Percentiles rank a stretch among this genome's conserved stretches.
These are phyloP conservation scores for Sipha flava DNA, from an alignment of 1,140 invertebrate species.

Conservation along the genomic window DNA sequence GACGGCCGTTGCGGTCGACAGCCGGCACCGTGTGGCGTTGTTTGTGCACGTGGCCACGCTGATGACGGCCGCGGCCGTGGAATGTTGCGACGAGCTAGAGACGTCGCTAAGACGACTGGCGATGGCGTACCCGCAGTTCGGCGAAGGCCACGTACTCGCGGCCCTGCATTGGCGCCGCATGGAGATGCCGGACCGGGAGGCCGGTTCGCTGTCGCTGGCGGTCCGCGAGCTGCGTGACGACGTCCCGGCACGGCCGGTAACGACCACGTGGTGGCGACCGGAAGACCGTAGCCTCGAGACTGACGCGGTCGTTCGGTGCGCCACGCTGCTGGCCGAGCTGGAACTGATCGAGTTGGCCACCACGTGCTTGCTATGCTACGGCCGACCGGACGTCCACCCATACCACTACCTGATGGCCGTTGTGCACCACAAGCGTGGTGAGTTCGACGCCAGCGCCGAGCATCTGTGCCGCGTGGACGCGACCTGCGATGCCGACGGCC, in stretches of 20 bases:
- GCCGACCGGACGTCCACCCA: background rate
- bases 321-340: background rate
- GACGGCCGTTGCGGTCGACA: background rate
- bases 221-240: background rate
- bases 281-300: background rate
- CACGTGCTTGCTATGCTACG: background rate
- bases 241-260: background rate
- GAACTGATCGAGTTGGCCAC: background rate
- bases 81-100: background rate
- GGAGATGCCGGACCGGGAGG: background rate
- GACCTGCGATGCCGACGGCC: background rate
- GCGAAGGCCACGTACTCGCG: background rate
- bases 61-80: background rate
- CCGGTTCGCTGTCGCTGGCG: background rate
- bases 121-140: background rate
- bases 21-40: background rate
- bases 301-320: background rate
- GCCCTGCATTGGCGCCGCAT: background rate
- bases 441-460: background rate
- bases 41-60: background rate
- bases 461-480: background rate
- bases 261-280: background rate
- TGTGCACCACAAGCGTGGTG: background rate
- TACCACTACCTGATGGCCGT: constrained; percentile 4
- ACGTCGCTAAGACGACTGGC: background rate